phyloP scores from a whole-genome alignment of 2,888 invertebrate species.

The Archips crataeganus region DNA sequence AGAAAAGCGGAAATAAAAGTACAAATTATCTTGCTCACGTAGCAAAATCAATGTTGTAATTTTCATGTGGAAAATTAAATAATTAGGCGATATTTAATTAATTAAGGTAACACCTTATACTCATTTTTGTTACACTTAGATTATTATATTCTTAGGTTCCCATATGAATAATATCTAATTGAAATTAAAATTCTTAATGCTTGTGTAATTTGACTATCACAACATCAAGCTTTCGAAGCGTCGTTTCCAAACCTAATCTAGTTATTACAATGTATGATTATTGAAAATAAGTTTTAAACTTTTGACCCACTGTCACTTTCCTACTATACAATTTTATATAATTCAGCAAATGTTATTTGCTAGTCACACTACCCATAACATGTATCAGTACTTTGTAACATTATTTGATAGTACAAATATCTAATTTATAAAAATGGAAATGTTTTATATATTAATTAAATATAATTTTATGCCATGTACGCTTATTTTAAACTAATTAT shows the following conservation, averaged over 20 bases:
- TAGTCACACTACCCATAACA: slow-evolving; percentile 82
- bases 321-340: slow-evolving; percentile 69
- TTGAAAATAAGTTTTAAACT: slow-evolving; percentile 61
- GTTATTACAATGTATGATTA: slow-evolving; percentile 68
- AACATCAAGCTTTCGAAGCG: slow-evolving; percentile 61
- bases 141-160: slow-evolving; percentile 63
- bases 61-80: slow-evolving; percentile 56
- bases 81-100: slow-evolving; percentile 51
- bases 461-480: slow-evolving; percentile 85
- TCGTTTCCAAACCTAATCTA: slow-evolving; percentile 72
- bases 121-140: slow-evolving; percentile 62
- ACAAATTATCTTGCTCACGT: slow-evolving; percentile 82
- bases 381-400: slow-evolving; percentile 81
- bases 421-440: slow-evolving; percentile 80
- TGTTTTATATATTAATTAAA: slow-evolving; percentile 80
- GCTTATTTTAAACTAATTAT: slow-evolving; percentile 85
- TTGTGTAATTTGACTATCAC: slow-evolving; percentile 61
- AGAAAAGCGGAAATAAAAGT: slow-evolving; percentile 61
- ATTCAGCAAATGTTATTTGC: slow-evolving; percentile 82
- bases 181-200: slow-evolving; percentile 59
- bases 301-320: slow-evolving; percentile 80
- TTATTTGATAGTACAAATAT: slow-evolving; percentile 86
- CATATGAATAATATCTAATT: slow-evolving; percentile 63
- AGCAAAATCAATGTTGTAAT: slow-evolving; percentile 75
- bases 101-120: slow-evolving; percentile 62